These are phyloP conservation scores for Labeo rohita DNA, from an alignment of 2,113 vertebrate genomes.

Conservation along the genomic window DNA sequence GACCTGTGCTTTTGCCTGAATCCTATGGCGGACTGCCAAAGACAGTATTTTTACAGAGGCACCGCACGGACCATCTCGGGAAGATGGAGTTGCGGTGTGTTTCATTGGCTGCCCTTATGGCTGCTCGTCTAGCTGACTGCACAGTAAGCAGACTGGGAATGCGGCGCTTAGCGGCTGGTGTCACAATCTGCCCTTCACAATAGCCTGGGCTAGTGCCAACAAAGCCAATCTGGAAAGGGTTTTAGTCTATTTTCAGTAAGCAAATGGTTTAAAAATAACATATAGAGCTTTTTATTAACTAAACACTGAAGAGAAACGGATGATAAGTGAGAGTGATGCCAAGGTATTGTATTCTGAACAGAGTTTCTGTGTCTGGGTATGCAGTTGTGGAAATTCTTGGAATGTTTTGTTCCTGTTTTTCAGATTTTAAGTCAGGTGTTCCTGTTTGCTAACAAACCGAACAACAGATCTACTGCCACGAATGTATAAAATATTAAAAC, in stretches of 20 bases:
- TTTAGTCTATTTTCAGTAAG: slow-evolving; percentile 47
- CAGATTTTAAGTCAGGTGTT: background rate
- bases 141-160: slow-evolving; percentile 52
- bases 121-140: slow-evolving; percentile 55
- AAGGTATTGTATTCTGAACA: slow-evolving; percentile 22
- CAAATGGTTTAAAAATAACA: slow-evolving; percentile 1
- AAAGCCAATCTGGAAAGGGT: slow-evolving; percentile 54
- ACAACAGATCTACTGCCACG: background rate
- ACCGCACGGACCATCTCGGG: slow-evolving; percentile 37
- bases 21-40: slow-evolving; percentile 57
- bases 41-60: slow-evolving; percentile 61
- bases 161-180: slow-evolving; percentile 33
- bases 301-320: background rate
- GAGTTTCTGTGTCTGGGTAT: slow-evolving; percentile 3
- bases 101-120: slow-evolving; percentile 46
- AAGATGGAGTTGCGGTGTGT: slow-evolving; percentile 52
- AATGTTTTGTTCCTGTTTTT: background rate
- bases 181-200: slow-evolving; percentile 59
- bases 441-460: background rate
- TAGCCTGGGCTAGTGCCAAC: slow-evolving; percentile 57
- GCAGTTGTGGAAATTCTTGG: background rate
- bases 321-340: background rate
- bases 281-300: slow-evolving; percentile 8
- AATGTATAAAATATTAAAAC: background rate
- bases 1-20: slow-evolving; percentile 51